A percentile compares a stretch with the other conserved stretches of the same genome.
Conservation (phyloP, 2,113 vertebrate species). For the Brienomyrus brachyistius region DNA sequence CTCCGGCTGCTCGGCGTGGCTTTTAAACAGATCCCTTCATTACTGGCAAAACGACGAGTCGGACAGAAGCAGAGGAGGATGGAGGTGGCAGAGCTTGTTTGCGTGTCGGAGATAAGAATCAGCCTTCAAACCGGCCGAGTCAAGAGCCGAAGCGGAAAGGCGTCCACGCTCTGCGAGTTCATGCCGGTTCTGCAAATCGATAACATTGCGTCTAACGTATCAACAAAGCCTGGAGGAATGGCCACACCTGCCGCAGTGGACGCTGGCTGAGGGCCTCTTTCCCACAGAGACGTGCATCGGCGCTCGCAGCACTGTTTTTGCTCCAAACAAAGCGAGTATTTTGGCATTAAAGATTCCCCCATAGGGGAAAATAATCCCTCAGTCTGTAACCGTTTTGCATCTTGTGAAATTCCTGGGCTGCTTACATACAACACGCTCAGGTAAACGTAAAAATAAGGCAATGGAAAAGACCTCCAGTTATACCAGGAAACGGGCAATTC, state of each 20-base stretch:
- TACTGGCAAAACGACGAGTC: neutral
- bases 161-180: neutral
- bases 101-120: neutral
- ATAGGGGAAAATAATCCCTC: neutral
- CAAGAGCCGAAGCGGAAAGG: neutral
- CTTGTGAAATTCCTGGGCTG: neutral
- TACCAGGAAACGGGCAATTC: neutral
- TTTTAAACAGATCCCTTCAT: neutral
- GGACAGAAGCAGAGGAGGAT: neutral
- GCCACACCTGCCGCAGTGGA: neutral
- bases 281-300: neutral
- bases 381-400: neutral
- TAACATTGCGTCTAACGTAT: neutral
- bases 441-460: neutral
- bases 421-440: neutral
- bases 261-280: neutral
- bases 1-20: neutral
- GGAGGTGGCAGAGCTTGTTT: neutral
- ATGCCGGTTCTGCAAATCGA: neutral
- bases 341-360: conserved; percentile 4
- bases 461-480: neutral
- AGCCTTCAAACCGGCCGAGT: neutral
- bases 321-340: neutral
- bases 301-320: neutral
- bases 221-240: neutral